phyloP scores from a whole-genome alignment of 2,888 invertebrate species.

The Cantharis flavilabris region DNA sequence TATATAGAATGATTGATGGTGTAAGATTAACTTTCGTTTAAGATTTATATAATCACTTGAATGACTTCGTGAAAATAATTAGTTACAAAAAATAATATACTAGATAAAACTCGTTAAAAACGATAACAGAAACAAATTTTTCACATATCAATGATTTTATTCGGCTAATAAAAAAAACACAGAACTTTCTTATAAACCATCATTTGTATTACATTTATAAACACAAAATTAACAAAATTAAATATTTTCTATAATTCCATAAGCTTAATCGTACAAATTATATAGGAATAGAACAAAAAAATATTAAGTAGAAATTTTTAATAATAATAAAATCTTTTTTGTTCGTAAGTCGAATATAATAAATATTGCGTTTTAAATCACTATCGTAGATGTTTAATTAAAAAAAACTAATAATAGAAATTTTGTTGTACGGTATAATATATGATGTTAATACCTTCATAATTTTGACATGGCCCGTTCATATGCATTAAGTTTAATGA shows the following conservation, averaged over 20 bases:
- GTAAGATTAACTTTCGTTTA: constrained; percentile 16
- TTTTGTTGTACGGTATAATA: neutral
- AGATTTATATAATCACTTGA: constrained; percentile 10
- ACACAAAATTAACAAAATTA: neutral
- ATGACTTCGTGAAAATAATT: neutral
- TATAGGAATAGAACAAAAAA: too few relatives aligned
- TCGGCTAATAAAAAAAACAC: neutral
- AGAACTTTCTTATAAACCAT: too few relatives aligned
- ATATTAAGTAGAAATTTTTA: too few relatives aligned
- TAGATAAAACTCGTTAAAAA: neutral
- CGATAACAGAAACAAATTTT: neutral
- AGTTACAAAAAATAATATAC: neutral
- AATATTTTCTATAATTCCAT: neutral
- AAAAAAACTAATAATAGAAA: neutral
- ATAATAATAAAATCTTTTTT: too few relatives aligned
- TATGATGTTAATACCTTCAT: neutral
- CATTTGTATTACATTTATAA: neutral
- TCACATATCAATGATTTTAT: neutral
- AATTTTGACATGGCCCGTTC: neutral
- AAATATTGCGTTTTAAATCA: too few relatives aligned
- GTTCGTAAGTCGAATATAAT: too few relatives aligned
- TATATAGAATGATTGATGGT: constrained; percentile 30
- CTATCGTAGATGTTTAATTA: too few relatives aligned
- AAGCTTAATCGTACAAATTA: neutral
- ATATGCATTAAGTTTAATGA: neutral